Base-by-base conservation (phyloP, 2,888 invertebrate genomes). In the Aethes cnicana region DNA sequence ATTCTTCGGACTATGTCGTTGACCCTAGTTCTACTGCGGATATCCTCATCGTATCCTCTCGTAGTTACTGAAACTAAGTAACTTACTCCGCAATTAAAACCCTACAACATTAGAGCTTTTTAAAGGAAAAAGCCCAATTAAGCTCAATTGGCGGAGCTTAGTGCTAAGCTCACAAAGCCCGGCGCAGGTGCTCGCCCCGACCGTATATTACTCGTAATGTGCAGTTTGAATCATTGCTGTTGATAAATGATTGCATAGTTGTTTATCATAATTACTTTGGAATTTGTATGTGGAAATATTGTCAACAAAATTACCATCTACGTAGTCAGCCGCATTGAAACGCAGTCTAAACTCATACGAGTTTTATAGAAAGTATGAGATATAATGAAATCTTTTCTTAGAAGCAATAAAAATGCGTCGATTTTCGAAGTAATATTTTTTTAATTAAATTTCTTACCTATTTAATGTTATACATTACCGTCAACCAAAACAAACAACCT, bases 111-210 rank as follows among this genome's bases (percentile, higher is more conserved):
- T 23, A 4, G 44, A 28, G 30, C 33, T 30, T 50, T 43, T 43
- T 37, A 43, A 50, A 32, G 6, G 28, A 43, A 44, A 50, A 50
- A 37, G 36, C 43, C 26, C 50, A 52, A 44, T 52, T 44, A 52
- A 52, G 50, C 50, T 25, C 50, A 26, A 52, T 52, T 52, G 50
- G 44, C 25, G 37, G 3, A 32, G 50, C 50, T 52, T 52, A 52
- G 28, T 17, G 16, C 44, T 44, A 52, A 52, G 36, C 50, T 23
- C 7, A 14, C 14, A 37, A 37, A 23, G 36, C 36, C n/a, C 18
- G 30, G 50, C 37, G 37, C 50, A 52, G 50, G 50, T 52, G 50
- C 18, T 9, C 9, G 12, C 37, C 12, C 11, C 6, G 16, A 16
- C 35, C 43, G 50, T 50, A 44, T 36, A 43, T 36, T 36, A 32